These are phyloP conservation scores for Dexiosoma caninum DNA, from an alignment of 2,888 invertebrate species.

Conservation along the genomic window DNA sequence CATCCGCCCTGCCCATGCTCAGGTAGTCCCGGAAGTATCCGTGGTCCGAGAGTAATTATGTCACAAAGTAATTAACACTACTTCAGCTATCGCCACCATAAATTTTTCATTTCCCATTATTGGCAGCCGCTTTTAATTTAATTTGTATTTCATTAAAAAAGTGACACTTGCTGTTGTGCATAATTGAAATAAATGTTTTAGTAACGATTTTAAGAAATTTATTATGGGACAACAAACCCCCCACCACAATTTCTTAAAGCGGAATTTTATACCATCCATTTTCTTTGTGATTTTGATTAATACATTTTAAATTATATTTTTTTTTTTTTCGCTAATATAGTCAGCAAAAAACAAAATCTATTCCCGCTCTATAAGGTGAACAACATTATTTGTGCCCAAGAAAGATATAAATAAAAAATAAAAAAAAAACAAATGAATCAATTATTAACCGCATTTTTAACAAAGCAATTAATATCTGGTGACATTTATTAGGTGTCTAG, in stretches of 20 bases:
- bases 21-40: too few relatives aligned
- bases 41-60: too few relatives aligned
- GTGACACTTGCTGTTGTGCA: too few relatives aligned
- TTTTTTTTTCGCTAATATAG: background rate
- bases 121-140: too few relatives aligned
- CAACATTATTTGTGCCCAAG: conserved; percentile 14
- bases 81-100: too few relatives aligned
- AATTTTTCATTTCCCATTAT: too few relatives aligned
- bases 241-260: background rate
- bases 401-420: too few relatives aligned
- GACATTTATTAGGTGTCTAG: conserved; percentile 59
- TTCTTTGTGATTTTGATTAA: background rate
- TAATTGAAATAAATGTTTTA: too few relatives aligned
- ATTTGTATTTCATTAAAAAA: too few relatives aligned
- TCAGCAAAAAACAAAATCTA: background rate
- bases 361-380: conserved; percentile 27
- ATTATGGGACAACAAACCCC: background rate
- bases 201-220: background rate
- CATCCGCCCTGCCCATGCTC: too few relatives aligned
- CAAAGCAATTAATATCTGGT: conserved; percentile 51
- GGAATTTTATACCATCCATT: background rate
- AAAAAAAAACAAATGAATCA: conserved; percentile 15
- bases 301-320: background rate
- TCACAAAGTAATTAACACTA: too few relatives aligned
- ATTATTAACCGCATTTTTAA: conserved; percentile 49